These are phyloP conservation scores for Agonum fuliginosum DNA, from an alignment of 2,888 invertebrate genomes.

Conservation along the genomic window DNA sequence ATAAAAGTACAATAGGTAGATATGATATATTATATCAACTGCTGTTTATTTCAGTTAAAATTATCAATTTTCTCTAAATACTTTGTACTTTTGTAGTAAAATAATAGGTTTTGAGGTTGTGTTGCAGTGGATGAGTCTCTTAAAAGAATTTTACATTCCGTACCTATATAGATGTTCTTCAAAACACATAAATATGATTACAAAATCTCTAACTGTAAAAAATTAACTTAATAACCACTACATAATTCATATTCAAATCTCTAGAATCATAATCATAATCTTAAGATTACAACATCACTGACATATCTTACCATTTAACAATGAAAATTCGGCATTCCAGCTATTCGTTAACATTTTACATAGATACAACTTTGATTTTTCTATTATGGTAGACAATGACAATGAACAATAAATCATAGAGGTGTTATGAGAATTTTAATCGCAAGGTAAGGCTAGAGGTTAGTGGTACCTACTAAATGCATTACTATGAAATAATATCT, in stretches of 20 bases:
- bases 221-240: not conserved
- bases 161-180: no score
- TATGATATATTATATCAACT: no score
- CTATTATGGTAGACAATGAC: constrained; percentile 50
- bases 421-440: constrained; percentile 44
- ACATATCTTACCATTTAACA: not conserved
- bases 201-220: constrained; percentile 31
- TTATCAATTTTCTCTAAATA: no score
- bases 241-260: constrained; percentile 20
- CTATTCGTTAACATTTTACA: constrained; percentile 7
- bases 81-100: no score
- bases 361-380: constrained; percentile 5
- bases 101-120: no score
- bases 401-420: constrained; percentile 40
- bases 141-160: no score
- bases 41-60: no score
- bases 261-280: not conserved
- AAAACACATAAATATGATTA: constrained; percentile 12
- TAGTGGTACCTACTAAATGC: no score
- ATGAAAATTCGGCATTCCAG: not conserved
- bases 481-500: no score
- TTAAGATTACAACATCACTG: constrained; percentile 9
- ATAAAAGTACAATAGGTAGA: no score
- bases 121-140: no score
- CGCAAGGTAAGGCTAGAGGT: constrained; percentile 50